phyloP scores from a whole-genome alignment of 2,797 vertebrate genomes.

The Lacerta agilis region DNA sequence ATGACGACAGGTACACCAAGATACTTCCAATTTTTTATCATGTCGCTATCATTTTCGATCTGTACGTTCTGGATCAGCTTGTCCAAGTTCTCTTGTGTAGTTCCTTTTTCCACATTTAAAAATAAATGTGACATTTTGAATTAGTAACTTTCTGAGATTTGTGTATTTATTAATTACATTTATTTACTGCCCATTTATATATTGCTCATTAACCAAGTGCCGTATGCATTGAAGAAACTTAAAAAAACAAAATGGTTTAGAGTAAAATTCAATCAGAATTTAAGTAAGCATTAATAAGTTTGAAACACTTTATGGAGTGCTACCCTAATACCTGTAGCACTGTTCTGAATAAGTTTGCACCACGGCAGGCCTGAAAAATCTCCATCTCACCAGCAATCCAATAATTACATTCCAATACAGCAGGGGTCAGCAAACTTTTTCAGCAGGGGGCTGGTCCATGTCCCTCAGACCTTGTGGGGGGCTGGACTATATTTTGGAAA shows the following conservation, averaged over 20 bases:
- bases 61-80: slow-evolving; percentile 96
- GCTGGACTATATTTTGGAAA: too few relatives aligned
- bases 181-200: not conserved
- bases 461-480: too few relatives aligned
- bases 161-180: not conserved
- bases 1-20: slow-evolving; percentile 90
- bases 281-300: not conserved
- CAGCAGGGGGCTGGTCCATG: too few relatives aligned
- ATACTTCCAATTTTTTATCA: slow-evolving; percentile 94
- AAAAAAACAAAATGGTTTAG: not conserved
- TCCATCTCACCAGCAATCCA: not conserved
- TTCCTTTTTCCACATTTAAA: slow-evolving; percentile 81
- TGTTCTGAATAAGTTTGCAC: not conserved
- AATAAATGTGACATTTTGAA: slow-evolving; percentile 23
- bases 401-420: not conserved
- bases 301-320: not conserved
- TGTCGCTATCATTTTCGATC: slow-evolving; percentile 89
- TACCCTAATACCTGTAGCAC: not conserved
- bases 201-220: not conserved
- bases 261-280: too few relatives aligned
- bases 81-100: slow-evolving; percentile 94
- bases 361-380: not conserved
- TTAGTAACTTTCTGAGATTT: slow-evolving; percentile 12
- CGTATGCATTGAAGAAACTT: not conserved
- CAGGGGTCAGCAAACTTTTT: too few relatives aligned